Percentiles rank a stretch among this genome's conserved stretches.
Conservation (phyloP, 2,797 vertebrate genomes). For the Limnodromus scolopaceus region DNA sequence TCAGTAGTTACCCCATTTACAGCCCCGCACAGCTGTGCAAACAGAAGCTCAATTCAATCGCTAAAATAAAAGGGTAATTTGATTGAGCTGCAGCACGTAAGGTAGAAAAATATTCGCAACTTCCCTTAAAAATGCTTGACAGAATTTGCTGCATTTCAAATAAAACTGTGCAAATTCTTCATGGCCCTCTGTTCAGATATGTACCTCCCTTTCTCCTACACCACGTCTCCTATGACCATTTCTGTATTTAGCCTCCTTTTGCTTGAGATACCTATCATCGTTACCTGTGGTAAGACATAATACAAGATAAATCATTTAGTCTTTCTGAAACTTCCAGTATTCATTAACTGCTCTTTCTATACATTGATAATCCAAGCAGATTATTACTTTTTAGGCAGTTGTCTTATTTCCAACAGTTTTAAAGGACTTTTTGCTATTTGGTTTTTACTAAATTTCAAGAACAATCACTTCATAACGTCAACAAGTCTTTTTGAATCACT, state of each 20-base stretch:
- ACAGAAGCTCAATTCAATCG: background rate
- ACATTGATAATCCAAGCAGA: background rate
- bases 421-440: background rate
- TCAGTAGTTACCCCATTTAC: background rate
- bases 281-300: background rate
- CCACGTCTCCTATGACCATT: background rate
- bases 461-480: background rate
- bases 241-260: background rate
- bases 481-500: background rate
- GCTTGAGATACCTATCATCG: background rate
- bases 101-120: background rate
- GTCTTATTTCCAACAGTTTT: background rate
- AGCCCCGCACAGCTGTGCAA: background rate
- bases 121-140: background rate
- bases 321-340: background rate
- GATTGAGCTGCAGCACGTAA: background rate
- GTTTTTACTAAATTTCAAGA: background rate
- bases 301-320: background rate
- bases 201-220: background rate
- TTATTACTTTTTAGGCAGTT: background rate
- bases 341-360: background rate
- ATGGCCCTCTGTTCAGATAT: background rate
- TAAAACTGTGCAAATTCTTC: background rate
- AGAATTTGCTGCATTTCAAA: background rate
- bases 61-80: background rate